Base-by-base conservation (phyloP, 2,888 invertebrate genomes). In the Achlya flavicornis region DNA sequence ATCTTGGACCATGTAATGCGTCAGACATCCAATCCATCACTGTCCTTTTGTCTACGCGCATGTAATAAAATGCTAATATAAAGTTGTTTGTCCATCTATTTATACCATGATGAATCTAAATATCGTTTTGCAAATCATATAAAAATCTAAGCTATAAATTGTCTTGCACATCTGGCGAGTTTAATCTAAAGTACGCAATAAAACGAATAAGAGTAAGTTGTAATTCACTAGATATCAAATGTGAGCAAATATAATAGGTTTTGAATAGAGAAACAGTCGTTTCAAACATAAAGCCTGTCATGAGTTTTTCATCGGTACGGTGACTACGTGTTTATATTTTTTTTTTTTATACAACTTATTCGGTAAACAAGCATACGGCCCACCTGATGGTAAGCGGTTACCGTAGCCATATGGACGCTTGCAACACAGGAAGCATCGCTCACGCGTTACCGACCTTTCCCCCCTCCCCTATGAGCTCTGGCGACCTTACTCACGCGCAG, bases 151-250 rank as follows among this genome's bases (percentile, higher is more conserved):
- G 19, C 14, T 26, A 26, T 60, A 60, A 60, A 60, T 59, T 14
- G 26, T 41, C 60, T 53, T 19, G 41, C 60, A 41, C 60, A 60
- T 60, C 60, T 60, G 41, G 43, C 60, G 26, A 60, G 38, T 38
- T 10, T 59, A 38, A 59, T 35, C 38, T 38, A 14, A 38, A 59
- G 41, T 59, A 59, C 35, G 60, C 43, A 60, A 60, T 60, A 60
- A 60, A 60, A 41, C 26, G 19, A 60, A 38, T 38, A 59, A 38
- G n/a, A 59, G 35, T 35, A 59, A 35, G 33, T 3, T 14, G 41
- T 38, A 59, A 16, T 12, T 38, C 19, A 19, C n/a, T 59, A n/a
- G 11, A 59, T 32, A 46, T n/a, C 2, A 46, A 46, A 5, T n/a
- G 6, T n/a, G 6, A 5, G 10, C 46, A n/a, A 46, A 12, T 14